Conservation (phyloP, 2,888 invertebrate species). For the Maniola hyperantus region DNA sequence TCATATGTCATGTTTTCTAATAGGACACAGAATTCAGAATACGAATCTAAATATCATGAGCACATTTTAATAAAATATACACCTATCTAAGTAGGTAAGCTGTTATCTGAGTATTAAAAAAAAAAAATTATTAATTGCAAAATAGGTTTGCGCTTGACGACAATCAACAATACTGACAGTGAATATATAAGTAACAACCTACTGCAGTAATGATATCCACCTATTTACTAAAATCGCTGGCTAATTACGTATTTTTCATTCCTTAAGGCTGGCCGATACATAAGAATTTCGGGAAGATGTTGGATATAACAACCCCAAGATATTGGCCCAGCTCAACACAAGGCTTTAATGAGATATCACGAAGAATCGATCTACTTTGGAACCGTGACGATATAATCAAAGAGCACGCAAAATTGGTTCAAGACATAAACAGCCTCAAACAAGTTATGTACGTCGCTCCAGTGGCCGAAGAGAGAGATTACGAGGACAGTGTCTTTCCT, state of each 20-base stretch:
- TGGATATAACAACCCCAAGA: conserved; percentile 44
- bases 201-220: no score
- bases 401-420: conserved; percentile 75
- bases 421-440: conserved; percentile 71
- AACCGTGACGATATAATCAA: conserved; percentile 61
- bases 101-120: no score
- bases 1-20: no score
- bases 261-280: conserved; percentile 48
- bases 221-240: no score
- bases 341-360: conserved; percentile 34
- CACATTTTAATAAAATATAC: no score
- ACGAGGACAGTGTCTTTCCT: conserved; percentile 71
- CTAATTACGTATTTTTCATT: not conserved
- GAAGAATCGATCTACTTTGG: conserved; percentile 51
- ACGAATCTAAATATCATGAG: no score
- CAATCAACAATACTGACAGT: no score
- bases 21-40: no score
- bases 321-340: conserved; percentile 35
- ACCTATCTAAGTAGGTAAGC: no score
- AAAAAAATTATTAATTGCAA: no score
- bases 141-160: no score
- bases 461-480: conserved; percentile 63
- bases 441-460: conserved; percentile 67
- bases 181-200: no score
- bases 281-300: conserved; percentile 36